Base-by-base conservation (phyloP, 2,113 vertebrate species). In the Chrysemys picta region DNA sequence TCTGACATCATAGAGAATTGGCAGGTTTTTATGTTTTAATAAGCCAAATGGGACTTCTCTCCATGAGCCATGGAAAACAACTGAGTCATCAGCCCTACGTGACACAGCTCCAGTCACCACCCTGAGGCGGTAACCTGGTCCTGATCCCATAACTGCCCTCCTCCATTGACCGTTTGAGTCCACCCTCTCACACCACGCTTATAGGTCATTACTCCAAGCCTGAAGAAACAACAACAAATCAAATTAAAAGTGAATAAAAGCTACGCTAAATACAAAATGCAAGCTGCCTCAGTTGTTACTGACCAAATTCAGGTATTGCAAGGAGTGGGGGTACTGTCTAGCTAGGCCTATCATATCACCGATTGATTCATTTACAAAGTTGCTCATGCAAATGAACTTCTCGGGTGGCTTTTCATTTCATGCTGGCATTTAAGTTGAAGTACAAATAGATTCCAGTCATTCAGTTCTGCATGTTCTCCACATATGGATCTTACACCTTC, bases 1-100 rank as follows among this genome's bases (percentile, higher is more conserved):
- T 86, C 95, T 45, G 97, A 94, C 94, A 89, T 90, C 85, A 90
- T 72, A 93, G 95, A 94, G 93, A 93, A 87, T 93, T 16, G 92
- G 87, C 87, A 91, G 87, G 85, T 96, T 87, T 16, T 89, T 56
- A 85, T 27, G 49, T 42, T 52, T 83, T 78, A 76, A 86, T 50
- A 88, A 96, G 91, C 85, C 47, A 80, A 93, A 93, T 1, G 54
- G 52, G 47, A 57, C 31, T 56, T 69, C 0, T 0, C 75, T 72
- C 69, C 80, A 25, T 0, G 3, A 53, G 69, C 80, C 59, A 12
- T 1, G 1, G 52, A 82, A 42, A n/a, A 49, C 0, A 5, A 78
- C 75, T 12, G 42, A 78, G 49, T 10, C 54, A 45, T 38, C 35
- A 3, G 14, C 25, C 45, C 85, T 82, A 12, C 0, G 2, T 49